These are phyloP conservation scores for Peromyscus aztecus DNA, from an alignment of 2,797 vertebrate genomes.

Conservation along the genomic window DNA sequence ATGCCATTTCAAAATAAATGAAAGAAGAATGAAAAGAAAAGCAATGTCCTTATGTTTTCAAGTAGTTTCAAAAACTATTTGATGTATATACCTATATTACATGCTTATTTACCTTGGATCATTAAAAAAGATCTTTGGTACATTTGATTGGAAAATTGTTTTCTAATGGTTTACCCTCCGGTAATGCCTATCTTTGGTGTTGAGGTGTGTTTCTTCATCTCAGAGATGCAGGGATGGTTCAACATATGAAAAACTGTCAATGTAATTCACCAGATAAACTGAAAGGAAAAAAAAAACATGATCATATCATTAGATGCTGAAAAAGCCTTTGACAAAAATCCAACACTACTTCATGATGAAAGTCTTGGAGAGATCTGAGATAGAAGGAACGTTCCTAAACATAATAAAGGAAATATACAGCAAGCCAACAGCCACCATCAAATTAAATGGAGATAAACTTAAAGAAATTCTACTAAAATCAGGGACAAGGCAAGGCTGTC, in stretches of 20 bases:
- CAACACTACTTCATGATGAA: neutral
- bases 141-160: neutral
- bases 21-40: neutral
- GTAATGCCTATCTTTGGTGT: neutral
- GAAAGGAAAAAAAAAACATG: neutral
- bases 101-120: neutral
- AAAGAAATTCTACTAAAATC: neutral
- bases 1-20: neutral
- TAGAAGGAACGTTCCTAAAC: neutral
- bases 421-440: neutral
- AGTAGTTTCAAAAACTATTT: neutral
- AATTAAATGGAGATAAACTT: neutral
- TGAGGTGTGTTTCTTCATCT: neutral
- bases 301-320: neutral
- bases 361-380: neutral
- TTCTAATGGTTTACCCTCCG: neutral
- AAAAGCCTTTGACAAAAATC: neutral
- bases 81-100: neutral
- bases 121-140: neutral
- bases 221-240: neutral
- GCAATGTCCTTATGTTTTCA: neutral
- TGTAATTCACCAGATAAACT: neutral
- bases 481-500: neutral
- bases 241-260: neutral
- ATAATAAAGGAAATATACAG: neutral